Percentiles rank a stretch among this genome's conserved stretches.
Evolutionary conservation across 2,888 invertebrate species (phyloP).

Genomic region (Agrilus mali): DNA sequence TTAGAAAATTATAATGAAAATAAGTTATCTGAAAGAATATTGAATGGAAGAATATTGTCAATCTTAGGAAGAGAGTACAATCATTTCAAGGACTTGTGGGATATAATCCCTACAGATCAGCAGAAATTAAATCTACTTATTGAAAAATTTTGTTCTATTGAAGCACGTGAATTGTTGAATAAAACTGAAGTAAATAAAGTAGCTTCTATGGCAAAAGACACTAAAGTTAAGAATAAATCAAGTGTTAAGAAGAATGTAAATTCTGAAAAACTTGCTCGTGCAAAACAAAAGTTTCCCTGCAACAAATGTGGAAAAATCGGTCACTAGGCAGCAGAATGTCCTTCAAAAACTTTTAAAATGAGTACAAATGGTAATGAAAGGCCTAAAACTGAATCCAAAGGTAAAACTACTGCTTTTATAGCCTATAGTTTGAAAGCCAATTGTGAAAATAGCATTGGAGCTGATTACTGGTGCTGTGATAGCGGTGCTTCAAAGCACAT

Average conservation of each 20-base stretch:
- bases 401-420: not conserved
- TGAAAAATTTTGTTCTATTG: conserved; percentile 6
- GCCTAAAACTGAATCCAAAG: not conserved
- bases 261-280: not conserved
- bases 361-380: not conserved
- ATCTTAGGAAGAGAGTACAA: conserved; percentile 5
- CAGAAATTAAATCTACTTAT: conserved; percentile 6
- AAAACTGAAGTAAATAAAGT: not conserved
- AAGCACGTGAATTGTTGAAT: conserved; percentile 1
- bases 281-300: not conserved
- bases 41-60: conserved; percentile 4
- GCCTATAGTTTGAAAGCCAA: too few relatives aligned
- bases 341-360: not conserved
- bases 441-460: too few relatives aligned
- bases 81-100: conserved; percentile 6
- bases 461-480: too few relatives aligned
- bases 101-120: conserved; percentile 3
- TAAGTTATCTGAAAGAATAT: conserved; percentile 4
- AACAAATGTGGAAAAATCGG: not conserved
- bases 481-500: too few relatives aligned
- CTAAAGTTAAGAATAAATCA: too few relatives aligned
- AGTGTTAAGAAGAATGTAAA: too few relatives aligned
- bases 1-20: conserved; percentile 4
- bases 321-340: conserved; percentile 1
- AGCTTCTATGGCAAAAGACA: not conserved